Percentiles rank a stretch among this genome's conserved stretches.
Evolutionary conservation across 2,797 vertebrate genomes (phyloP).

Genomic region (Melopsittacus undulatus): DNA sequence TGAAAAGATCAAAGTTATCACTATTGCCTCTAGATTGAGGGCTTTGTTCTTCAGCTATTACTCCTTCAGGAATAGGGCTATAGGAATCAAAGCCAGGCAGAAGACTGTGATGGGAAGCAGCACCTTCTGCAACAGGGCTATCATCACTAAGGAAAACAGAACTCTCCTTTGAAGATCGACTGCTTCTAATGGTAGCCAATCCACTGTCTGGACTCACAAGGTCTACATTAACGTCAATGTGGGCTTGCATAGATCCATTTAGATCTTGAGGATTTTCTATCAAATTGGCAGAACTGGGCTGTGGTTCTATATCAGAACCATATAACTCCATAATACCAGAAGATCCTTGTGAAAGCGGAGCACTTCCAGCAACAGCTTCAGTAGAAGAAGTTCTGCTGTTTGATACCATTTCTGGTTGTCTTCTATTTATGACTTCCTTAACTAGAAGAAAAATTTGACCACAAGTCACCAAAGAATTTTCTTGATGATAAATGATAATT

Average conservation of each 20-base stretch:
- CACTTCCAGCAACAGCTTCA: conserved; percentile 93
- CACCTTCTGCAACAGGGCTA: conserved; percentile 86
- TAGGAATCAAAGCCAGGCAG: conserved; percentile 84
- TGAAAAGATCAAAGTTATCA: conserved; percentile 85
- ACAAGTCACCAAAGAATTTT: conserved; percentile 73
- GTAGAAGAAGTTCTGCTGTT: conserved; percentile 94
- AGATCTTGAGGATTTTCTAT: conserved; percentile 83
- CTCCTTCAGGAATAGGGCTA: conserved; percentile 80
- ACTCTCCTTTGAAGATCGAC: conserved; percentile 93
- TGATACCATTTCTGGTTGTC: conserved; percentile 82
- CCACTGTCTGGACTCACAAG: conserved; percentile 95
- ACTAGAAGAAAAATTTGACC: conserved; percentile 83
- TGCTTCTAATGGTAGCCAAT: conserved; percentile 91
- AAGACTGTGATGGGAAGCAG: conserved; percentile 82
- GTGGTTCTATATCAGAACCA: conserved; percentile 87
- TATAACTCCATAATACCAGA: conserved; percentile 93
- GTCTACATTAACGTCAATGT: conserved; percentile 80
- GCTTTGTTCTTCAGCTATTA: conserved; percentile 81
- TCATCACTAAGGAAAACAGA: conserved; percentile 96
- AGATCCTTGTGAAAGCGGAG: conserved; percentile 93
- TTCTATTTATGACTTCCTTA: conserved; percentile 85
- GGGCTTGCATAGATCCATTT: conserved; percentile 75
- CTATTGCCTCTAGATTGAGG: conserved; percentile 72
- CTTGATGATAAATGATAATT: conserved; percentile 86
- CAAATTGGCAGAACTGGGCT: conserved; percentile 78